Percentiles rank a stretch among this genome's conserved stretches.
Conservation (phyloP, 1,140 invertebrate genomes). For the Drosophila littoralis region DNA sequence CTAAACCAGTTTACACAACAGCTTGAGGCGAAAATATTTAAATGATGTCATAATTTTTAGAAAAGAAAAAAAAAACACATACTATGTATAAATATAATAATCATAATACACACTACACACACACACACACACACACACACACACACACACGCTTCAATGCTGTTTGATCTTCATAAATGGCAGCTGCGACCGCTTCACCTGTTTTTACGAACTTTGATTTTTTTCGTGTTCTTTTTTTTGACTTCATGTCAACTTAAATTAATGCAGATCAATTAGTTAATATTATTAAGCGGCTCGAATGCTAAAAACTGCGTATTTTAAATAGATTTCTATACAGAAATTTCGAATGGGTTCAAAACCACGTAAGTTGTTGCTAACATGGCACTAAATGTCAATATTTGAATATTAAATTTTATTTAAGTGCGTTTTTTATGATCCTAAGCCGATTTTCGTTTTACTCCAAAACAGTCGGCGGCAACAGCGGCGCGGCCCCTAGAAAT, state of each 20-base stretch:
- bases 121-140: constrained; percentile 36
- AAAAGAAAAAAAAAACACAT: constrained; percentile 22
- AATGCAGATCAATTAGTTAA: constrained; percentile 83
- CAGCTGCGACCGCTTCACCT: constrained; percentile 53
- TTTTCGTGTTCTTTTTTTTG: constrained; percentile 29
- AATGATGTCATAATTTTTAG: constrained; percentile 81
- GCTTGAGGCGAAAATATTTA: constrained; percentile 77
- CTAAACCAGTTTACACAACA: constrained; percentile 75
- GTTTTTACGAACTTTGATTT: constrained; percentile 27
- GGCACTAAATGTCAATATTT: constrained; percentile 84
- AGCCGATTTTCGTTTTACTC: constrained; percentile 79
- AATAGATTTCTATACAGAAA: constrained; percentile 38
- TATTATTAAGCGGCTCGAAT: constrained; percentile 71
- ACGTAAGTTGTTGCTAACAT: constrained; percentile 81
- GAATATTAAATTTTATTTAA: constrained; percentile 84
- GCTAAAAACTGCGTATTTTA: constrained; percentile 54
- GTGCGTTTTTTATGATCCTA: constrained; percentile 81
- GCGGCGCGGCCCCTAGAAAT: constrained; percentile 10
- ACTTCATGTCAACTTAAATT: constrained; percentile 65
- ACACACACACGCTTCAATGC: constrained; percentile 41
- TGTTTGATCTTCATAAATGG: constrained; percentile 48
- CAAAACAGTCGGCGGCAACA: constrained; percentile 53
- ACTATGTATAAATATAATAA: constrained; percentile 66
- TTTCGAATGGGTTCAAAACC: constrained; percentile 18
- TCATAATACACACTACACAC: constrained; percentile 62